Evolutionary conservation across 2,888 invertebrate genomes (phyloP), one percentile per base, ranked within the genome.

Genomic region (Xestobium rufovillosum): DNA sequence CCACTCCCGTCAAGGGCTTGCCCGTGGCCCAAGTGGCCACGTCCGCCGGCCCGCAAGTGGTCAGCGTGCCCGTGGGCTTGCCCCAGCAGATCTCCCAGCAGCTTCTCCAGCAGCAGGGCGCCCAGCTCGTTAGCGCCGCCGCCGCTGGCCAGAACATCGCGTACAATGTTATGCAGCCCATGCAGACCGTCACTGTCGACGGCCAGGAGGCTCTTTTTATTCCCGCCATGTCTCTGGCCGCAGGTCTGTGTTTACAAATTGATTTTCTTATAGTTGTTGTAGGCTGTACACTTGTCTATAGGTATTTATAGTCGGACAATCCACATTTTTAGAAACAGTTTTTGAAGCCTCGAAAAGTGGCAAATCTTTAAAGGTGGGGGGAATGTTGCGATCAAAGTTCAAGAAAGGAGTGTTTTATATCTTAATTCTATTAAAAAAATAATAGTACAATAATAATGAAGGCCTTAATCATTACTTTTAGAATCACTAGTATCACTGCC

Each of bases 201-300:
- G 91, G 91, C 0, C 91, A 92, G 59, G 91, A 94, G 56, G 90
- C 90, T 0, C 73, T 92, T 13, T 89, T 91, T 59, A 90, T 92
- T 56, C 91, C 91, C 3, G 83, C 87, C 11, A 77, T 83, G 44
- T 75, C 77, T 48, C 77, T 80, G 63, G 64, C 62, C 51, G 60
- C 36, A 14, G 26, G 23, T 19, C n/a, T 8, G 23, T 19, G n/a
- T n/a, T n/a, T 19, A 19, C 23, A 6, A 19, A n/a, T n/a, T n/a
- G n/a, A n/a, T n/a, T n/a, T n/a, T n/a, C n/a, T n/a, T n/a, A n/a
- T n/a, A n/a, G n/a, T n/a, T n/a, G n/a, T n/a, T n/a, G n/a, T n/a
- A n/a, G n/a, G n/a, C n/a, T n/a, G n/a, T n/a, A n/a, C n/a, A n/a
- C n/a, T n/a, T n/a, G n/a, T n/a, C n/a, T n/a, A n/a, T n/a, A n/a